Evolutionary conservation across 2,888 invertebrate species (phyloP), one percentile per base, ranked within the genome.

Genomic region (Pterostichus madidus): DNA sequence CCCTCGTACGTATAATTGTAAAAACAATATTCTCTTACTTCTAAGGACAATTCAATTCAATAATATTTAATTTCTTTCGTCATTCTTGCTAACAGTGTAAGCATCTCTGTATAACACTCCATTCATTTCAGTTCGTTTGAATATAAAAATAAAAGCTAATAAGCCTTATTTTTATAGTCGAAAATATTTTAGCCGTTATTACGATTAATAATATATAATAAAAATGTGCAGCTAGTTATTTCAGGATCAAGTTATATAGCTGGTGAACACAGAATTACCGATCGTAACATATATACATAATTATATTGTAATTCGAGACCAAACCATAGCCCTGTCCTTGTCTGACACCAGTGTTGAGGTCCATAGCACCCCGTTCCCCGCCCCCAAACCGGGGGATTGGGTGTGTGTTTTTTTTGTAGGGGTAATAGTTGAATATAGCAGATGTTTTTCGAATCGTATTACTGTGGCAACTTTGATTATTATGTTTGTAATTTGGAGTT

Each of bases 281-380:
- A 86, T 86, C 86, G 85, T 87, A 87, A 87, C 87, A 87, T 87
- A 87, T 81, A 81, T 87, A 86, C 86, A 87, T 87, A 87, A 87
- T 87, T 87, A 87, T 85, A 86, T 86, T 85, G 85, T 84, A 81
- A 81, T 81, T 46, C 73, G 81, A 81, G 73, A 81, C 81, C 68
- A 68, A 46, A 35, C 5, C 35, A 13, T 46, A 7, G 17, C 24
- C 71, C 32, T 49, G 35, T 68, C 64, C 13, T 52, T 68, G 64
- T 79, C 78, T 44, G 0, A 44, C 68, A 39, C 8, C 8, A 6
- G 8, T 39, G 39, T 39, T 71, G 15, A 59, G 24, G 59, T 39
- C 24, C 49, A 24, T 31, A 8, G 8, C 17, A 24, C 13, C 73
- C 46, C 24, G 11, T 15, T 8, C 17, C 8, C 75, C 53, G 52